phyloP scores from a whole-genome alignment of 2,888 invertebrate species.

The Limnephilus lunatus region DNA sequence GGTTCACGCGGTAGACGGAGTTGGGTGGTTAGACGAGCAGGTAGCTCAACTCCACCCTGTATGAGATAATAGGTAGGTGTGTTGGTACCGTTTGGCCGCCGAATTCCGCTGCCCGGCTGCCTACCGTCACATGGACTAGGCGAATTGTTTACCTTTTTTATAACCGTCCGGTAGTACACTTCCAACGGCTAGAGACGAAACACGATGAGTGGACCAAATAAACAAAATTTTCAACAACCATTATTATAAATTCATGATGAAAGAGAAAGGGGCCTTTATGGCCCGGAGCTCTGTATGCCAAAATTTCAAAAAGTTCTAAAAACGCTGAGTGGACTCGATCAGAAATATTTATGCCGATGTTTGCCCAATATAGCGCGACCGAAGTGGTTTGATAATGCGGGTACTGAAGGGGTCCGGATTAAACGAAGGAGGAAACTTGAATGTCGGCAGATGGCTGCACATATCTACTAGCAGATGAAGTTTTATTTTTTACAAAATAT shows the following conservation, averaged over 20 bases:
- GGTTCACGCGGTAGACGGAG: not conserved
- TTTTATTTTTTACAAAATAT: no score
- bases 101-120: slow-evolving; percentile 44
- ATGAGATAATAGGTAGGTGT: not conserved
- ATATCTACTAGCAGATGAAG: no score
- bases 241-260: no score
- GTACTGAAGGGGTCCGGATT: not conserved
- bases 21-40: not conserved
- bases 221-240: no score
- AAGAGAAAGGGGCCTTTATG: no score
- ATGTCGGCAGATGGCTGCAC: no score
- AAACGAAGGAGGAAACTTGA: not conserved
- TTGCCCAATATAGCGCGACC: not conserved
- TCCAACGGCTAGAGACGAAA: not conserved
- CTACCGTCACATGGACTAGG: slow-evolving; percentile 39
- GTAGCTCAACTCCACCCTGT: not conserved
- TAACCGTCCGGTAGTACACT: not conserved
- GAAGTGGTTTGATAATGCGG: not conserved
- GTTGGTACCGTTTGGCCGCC: slow-evolving; percentile 14
- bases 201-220: not conserved
- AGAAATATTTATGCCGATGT: not conserved
- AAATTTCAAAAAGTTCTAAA: no score
- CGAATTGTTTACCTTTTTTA: slow-evolving; percentile 31
- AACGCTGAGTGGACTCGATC: not conserved
- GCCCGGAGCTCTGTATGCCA: no score